Base-by-base conservation (phyloP, 1,140 invertebrate species). In the Venturia canescens region DNA sequence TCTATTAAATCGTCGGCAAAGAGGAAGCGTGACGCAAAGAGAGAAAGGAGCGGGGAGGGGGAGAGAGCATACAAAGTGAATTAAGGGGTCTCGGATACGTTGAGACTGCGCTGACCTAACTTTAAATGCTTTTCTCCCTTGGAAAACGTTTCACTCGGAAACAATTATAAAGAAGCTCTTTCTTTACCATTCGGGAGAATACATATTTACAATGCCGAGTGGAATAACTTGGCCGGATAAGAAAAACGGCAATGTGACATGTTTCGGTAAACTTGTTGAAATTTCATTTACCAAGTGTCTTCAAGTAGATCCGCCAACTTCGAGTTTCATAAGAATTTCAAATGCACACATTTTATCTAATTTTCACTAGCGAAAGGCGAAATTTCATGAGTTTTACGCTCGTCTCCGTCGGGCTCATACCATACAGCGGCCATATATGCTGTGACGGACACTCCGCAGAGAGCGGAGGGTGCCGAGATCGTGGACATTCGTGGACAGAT, bases 1-100 rank as follows among this genome's bases (percentile, higher is more conserved):
- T 80, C 71, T 80, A 80, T 80, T 75, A 80, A 74, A 71, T 60
- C 15, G 38, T 48, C 70, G 79, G 63, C 70, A 66, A 75, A 44
- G 63, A 67, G 38, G 27, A 60, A 48, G 48, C 13, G 38, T 11
- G 38, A 44, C 5, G 69, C 13, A 23, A 71, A 70, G 48, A 79
- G 27, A 53, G 60, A 27, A 2, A 50, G 31, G 3, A 38, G 27
- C 63, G 38, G 21, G 6, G 77, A 38, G 77, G 23, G 50, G 26
- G 77, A 78, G 23, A 63, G 60, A 63, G 27, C n/a, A 63, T 63
- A 63, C 23, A 63, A 23, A 63, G 60, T 63, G 60, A 63, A 63
- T 63, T 63, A 63, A 63, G 60, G 60, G 60, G 60, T 63, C 60
- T 26, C 60, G 60, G 21, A 63, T 23, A 63, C n/a, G 60, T 63